Conservation (phyloP, 2,888 invertebrate species). For the Nemurella pictetii region DNA sequence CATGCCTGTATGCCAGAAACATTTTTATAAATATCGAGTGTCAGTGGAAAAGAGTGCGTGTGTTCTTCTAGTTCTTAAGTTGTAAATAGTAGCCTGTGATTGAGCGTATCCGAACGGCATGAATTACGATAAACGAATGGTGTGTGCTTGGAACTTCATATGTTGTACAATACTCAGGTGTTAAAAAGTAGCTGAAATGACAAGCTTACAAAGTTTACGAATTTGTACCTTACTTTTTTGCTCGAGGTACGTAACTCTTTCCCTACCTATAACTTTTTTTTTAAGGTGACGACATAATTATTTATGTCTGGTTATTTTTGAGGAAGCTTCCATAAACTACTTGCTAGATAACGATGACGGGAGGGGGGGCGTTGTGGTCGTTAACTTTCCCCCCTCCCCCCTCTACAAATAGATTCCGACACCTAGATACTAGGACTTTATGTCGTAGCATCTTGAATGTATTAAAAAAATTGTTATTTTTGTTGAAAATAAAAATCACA, state of each 20-base stretch:
- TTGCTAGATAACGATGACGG: slow-evolving; percentile 6
- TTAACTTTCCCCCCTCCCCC: slow-evolving; percentile 14
- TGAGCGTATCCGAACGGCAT: slow-evolving; percentile 3
- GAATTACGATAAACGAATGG: background rate
- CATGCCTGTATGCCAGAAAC: slow-evolving; percentile 25
- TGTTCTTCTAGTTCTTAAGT: slow-evolving; percentile 15
- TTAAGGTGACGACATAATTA: slow-evolving; percentile 28
- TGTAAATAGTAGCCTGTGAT: background rate
- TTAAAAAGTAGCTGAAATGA: slow-evolving; percentile 26
- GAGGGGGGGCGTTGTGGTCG: slow-evolving; percentile 7
- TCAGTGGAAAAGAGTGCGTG: background rate
- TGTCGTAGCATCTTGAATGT: slow-evolving; percentile 39
- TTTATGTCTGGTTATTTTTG: slow-evolving; percentile 28
- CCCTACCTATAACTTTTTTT: slow-evolving; percentile 31
- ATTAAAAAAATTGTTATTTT: slow-evolving; percentile 53
- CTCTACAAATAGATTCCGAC: slow-evolving; percentile 1
- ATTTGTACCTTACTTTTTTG: slow-evolving; percentile 32
- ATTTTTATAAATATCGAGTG: slow-evolving; percentile 24
- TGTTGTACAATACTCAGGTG: slow-evolving; percentile 32
- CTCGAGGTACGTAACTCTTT: slow-evolving; percentile 27
- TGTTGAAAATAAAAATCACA: slow-evolving; percentile 55
- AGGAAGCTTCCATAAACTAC: slow-evolving; percentile 29
- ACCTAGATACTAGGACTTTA: slow-evolving; percentile 28
- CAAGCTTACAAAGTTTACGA: slow-evolving; percentile 23
- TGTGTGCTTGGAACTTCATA: slow-evolving; percentile 23